Base-by-base conservation (phyloP, 1,140 invertebrate species). In the Drosophila melanica region DNA sequence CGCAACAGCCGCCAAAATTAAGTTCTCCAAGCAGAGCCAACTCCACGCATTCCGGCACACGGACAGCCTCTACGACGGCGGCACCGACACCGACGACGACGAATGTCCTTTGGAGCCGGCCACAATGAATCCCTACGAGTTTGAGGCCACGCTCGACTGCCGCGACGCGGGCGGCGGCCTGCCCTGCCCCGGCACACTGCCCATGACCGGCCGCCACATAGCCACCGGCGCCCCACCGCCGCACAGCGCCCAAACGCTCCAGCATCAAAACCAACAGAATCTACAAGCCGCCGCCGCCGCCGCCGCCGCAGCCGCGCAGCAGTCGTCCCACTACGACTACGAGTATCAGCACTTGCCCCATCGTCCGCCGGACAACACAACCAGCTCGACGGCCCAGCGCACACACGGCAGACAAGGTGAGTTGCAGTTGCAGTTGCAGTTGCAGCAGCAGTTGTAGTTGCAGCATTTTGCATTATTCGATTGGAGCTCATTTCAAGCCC, bases 71-170 rank as follows among this genome's bases (percentile, higher is more conserved):
- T 91, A 91, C 90, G 90, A 91, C 90, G 90, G 90, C 87, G 90
- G 90, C 90, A 91, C 90, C 77, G 90, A 91, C 74, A 91, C 90
- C 77, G 90, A 91, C 90, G 90, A 91, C 90, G 90, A 91, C 90
- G 90, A 91, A 91, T 91, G 90, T 91, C 90, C 90, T 58, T 85
- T 91, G 89, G 90, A 91, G 72, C 85, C 90, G 59, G 90, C 81
- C 75, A 90, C 84, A 51, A 92, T 92, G 90, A 92, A 92, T 92
- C 85, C 90, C 50, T 92, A 92, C 81, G 90, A 92, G 79, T 92
- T 90, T 85, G 90, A 92, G 76, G 90, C 90, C 30, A 92, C 90
- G 55, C 77, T 92, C 64, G 90, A 92, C 72, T 92, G 90, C 75
- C 90, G 90, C 51, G 90, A 91, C 78, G 69, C 69, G 47, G 87